phyloP scores from a whole-genome alignment of 1,140 invertebrate species.

The Drosophila navojoa region DNA sequence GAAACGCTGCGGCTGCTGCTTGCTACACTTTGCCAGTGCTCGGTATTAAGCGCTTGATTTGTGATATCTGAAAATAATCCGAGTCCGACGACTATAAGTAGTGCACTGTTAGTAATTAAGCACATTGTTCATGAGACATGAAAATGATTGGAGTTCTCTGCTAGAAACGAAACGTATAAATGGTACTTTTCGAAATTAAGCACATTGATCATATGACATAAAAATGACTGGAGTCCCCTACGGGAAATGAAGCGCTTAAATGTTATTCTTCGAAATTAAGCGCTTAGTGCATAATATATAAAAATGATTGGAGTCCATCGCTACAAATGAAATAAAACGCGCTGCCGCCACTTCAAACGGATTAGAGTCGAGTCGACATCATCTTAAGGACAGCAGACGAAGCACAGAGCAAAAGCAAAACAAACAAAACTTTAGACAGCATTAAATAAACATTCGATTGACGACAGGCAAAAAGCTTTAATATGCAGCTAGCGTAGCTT shows the following conservation, averaged over 20 bases:
- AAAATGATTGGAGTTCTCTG: no score
- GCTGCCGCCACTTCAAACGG: conserved; percentile 3
- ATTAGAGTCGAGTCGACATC: background rate
- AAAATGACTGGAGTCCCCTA: background rate
- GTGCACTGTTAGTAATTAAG: no score
- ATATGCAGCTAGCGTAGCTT: conserved; percentile 70
- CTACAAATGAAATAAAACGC: background rate
- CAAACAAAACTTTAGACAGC: conserved; percentile 56
- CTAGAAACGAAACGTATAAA: no score
- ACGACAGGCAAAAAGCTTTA: conserved; percentile 45
- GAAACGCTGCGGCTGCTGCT: background rate
- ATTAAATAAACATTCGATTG: conserved; percentile 11
- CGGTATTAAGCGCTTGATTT: background rate
- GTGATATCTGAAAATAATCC: background rate
- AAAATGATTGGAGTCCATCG: background rate
- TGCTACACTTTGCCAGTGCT: background rate
- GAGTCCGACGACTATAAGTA: background rate
- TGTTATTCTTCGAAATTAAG: background rate
- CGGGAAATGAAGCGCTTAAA: no score
- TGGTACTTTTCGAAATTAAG: background rate
- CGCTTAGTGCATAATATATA: background rate
- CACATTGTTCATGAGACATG: no score
- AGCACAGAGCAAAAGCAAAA: conserved; percentile 32
- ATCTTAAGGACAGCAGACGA: conserved; percentile 21
- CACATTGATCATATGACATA: background rate